A percentile compares a stretch with the other conserved stretches of the same genome.
Evolutionary conservation across 2,888 invertebrate species (phyloP).

Genomic region (Adineta ricciae): DNA sequence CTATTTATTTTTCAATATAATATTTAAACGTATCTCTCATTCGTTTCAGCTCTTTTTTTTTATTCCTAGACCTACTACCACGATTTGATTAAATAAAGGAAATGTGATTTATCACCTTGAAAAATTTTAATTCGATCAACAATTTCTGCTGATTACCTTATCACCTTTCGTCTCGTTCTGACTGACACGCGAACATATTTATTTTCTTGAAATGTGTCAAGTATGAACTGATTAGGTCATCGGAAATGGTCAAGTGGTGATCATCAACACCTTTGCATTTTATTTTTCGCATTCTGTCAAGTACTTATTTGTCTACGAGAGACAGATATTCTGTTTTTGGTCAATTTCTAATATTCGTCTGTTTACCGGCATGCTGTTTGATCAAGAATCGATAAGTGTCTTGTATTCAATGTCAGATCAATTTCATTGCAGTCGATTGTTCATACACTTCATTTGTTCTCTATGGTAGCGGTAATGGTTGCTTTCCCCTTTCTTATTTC

Average conservation of each 20-base stretch:
- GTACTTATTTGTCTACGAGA: neutral
- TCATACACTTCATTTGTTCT: neutral
- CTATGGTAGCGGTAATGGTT: neutral
- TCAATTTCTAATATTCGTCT: too few relatives aligned
- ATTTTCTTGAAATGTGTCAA: neutral
- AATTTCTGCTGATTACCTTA: neutral
- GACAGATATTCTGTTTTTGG: too few relatives aligned
- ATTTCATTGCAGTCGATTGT: conserved; percentile 2
- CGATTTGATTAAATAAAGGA: neutral
- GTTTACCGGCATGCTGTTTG: neutral
- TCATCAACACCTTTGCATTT: neutral
- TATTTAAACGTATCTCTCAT: neutral
- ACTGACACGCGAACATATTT: neutral
- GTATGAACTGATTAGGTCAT: neutral
- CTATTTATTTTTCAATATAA: neutral
- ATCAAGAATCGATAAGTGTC: neutral
- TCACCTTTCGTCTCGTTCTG: neutral
- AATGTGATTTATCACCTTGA: neutral
- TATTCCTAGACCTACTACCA: neutral
- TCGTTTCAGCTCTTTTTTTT: neutral
- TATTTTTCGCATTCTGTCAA: neutral
- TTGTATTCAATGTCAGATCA: neutral
- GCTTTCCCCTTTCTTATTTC: neutral
- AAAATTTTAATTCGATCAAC: neutral
- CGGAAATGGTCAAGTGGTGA: conserved; percentile 3